phyloP scores from a whole-genome alignment of 1,140 invertebrate species.

The Tachypleus tridentatus region DNA sequence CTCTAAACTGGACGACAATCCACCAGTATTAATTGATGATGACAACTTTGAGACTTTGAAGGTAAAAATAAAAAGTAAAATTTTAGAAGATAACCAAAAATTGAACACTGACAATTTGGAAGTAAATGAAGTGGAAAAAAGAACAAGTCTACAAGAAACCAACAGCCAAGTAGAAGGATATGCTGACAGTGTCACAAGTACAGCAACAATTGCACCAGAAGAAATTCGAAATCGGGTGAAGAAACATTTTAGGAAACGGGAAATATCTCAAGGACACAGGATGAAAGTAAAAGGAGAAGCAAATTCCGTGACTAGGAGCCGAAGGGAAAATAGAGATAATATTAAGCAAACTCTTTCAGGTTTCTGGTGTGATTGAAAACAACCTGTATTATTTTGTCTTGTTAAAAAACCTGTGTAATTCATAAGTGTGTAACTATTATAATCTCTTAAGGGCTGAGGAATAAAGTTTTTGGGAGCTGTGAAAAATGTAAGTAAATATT shows the following conservation, averaged over 20 bases:
- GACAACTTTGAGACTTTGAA: conserved; percentile 28
- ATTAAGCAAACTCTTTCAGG: conserved; percentile 49
- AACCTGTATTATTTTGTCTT: too few species aligned
- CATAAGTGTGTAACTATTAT: too few species aligned
- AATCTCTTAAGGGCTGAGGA: too few species aligned
- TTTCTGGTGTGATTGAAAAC: too few species aligned
- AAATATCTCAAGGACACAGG: conserved; percentile 48
- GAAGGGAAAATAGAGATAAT: conserved; percentile 69
- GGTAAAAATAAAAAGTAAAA: conserved; percentile 28
- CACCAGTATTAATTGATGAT: conserved; percentile 5
- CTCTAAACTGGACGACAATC: neutral
- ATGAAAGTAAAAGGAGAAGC: conserved; percentile 80
- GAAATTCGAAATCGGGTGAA: conserved; percentile 68
- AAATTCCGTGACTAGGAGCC: conserved; percentile 63
- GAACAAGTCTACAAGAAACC: conserved; percentile 23
- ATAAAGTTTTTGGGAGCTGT: too few species aligned
- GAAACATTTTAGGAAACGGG: conserved; percentile 47
- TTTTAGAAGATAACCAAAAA: conserved; percentile 19
- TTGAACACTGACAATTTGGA: conserved; percentile 23
- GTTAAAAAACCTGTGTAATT: too few species aligned
- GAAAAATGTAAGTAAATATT: too few species aligned
- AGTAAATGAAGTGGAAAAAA: conserved; percentile 27
- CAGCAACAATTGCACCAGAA: conserved; percentile 73
- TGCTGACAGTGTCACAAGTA: conserved; percentile 43
- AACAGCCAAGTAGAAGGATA: conserved; percentile 29